Percentiles rank a stretch among this genome's conserved stretches.
Conservation (phyloP, 2,888 invertebrate genomes). For the Dryomyza anilis region DNA sequence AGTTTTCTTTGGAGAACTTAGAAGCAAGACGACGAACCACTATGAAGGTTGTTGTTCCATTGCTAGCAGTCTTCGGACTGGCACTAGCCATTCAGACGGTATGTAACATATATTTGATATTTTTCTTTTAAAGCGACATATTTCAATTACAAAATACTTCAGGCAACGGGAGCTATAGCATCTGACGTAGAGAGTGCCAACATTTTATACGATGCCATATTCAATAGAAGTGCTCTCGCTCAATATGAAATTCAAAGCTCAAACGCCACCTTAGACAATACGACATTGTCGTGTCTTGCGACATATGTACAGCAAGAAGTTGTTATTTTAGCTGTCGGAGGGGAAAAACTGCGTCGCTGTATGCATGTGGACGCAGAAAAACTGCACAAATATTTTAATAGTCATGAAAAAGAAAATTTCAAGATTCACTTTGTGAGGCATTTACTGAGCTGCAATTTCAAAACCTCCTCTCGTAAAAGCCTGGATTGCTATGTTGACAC, state of each 20-base stretch:
- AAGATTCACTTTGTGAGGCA: background rate
- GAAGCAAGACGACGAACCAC: background rate
- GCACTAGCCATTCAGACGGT: background rate
- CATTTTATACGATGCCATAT: slow-evolving; percentile 6
- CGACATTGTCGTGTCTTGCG: background rate
- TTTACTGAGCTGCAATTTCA: background rate
- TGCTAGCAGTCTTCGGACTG: background rate
- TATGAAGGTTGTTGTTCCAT: slow-evolving; percentile 12
- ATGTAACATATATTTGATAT: background rate
- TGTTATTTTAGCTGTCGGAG: background rate
- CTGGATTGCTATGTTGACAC: slow-evolving; percentile 10
- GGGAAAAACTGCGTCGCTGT: background rate
- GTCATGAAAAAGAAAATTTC: background rate
- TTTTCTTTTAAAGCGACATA: no score
- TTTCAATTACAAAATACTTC: no score
- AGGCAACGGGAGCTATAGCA: no score
- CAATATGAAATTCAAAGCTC: background rate
- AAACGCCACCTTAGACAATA: background rate
- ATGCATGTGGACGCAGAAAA: background rate
- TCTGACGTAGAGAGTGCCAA: background rate
- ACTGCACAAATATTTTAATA: background rate
- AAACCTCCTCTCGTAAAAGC: background rate
- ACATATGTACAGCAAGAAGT: background rate
- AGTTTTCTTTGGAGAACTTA: background rate
- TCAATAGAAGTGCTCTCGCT: background rate